Conservation (phyloP, 2,797 vertebrate genomes). For the Leptoclinus maculatus region DNA sequence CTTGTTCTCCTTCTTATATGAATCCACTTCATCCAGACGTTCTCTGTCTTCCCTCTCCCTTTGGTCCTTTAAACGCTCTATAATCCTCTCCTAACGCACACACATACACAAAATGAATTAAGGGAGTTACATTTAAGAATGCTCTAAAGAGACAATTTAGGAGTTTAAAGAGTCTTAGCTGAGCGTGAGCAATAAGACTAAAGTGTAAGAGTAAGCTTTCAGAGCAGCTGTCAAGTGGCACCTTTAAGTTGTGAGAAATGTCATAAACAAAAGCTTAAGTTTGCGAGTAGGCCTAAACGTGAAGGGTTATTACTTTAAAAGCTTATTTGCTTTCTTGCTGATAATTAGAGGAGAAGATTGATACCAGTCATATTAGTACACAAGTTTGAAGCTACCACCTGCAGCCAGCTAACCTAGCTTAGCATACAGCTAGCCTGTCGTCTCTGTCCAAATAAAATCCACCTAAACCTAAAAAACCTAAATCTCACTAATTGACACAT, state of each 20-base stretch:
- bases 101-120: slow-evolving; percentile 19
- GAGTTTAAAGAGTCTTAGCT: background rate
- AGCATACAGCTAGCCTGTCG: background rate
- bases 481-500: background rate
- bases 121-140: background rate
- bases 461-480: too few species aligned
- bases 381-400: background rate
- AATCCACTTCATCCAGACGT: slow-evolving; percentile 95
- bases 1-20: slow-evolving; percentile 98
- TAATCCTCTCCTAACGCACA: slow-evolving; percentile 93
- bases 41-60: slow-evolving; percentile 97
- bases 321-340: background rate
- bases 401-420: background rate
- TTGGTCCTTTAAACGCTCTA: slow-evolving; percentile 98
- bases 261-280: background rate
- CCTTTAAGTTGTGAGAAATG: background rate
- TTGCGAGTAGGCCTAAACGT: background rate
- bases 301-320: background rate
- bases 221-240: background rate
- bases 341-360: background rate
- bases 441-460: background rate
- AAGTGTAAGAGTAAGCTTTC: background rate
- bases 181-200: background rate
- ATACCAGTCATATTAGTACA: background rate
- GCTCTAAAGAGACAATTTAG: background rate